Conservation (phyloP, 1,140 invertebrate species). For the Papilio xuthus region DNA sequence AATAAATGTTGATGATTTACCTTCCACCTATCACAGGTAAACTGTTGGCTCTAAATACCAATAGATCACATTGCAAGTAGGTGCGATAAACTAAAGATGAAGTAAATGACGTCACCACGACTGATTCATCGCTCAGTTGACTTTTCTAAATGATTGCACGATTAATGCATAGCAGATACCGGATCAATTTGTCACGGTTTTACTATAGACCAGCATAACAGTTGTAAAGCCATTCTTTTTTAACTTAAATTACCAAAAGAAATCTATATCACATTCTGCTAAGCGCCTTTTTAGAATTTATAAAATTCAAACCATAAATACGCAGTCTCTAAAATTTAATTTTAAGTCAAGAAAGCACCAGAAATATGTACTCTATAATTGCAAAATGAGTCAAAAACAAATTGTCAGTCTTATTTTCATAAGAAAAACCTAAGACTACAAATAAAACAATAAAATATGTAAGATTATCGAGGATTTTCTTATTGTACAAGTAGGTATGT, state of each 20-base stretch:
- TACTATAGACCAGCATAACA: no score
- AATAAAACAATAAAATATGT: no score
- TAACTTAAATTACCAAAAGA: no score
- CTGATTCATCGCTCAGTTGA: conserved; percentile 3
- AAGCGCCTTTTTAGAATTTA: no score
- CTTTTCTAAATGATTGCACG: conserved; percentile 3
- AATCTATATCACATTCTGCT: no score
- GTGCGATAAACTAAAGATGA: conserved; percentile 6
- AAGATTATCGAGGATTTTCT: background rate
- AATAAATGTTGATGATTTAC: background rate
- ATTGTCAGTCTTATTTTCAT: background rate
- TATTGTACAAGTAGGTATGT: background rate
- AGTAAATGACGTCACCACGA: background rate
- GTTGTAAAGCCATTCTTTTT: no score
- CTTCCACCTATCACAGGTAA: background rate
- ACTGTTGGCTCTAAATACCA: background rate
- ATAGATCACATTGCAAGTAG: background rate
- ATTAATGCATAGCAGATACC: background rate
- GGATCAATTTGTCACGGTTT: background rate
- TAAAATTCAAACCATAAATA: no score
- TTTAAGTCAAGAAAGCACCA: no score
- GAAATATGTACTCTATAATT: no score
- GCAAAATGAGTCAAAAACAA: no score
- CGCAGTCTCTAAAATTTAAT: no score
- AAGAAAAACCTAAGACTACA: background rate